Conservation (phyloP, 2,797 vertebrate genomes). For the Silurus lanzhouensis region DNA sequence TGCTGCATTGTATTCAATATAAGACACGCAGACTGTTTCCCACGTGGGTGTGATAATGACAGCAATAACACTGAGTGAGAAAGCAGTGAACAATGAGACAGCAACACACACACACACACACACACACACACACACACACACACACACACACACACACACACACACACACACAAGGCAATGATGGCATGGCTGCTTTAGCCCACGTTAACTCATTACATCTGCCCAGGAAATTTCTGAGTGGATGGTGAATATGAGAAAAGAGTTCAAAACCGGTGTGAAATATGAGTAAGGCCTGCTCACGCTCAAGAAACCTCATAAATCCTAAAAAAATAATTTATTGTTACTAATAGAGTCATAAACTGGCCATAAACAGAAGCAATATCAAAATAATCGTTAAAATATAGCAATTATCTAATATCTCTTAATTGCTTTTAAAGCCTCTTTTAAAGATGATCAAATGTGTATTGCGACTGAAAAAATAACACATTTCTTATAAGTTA, state of each 20-base stretch:
- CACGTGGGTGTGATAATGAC: slow-evolving; percentile 44
- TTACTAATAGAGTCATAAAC: not conserved
- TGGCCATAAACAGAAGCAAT: too few species aligned
- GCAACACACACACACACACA: not conserved
- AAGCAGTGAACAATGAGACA: slow-evolving; percentile 33
- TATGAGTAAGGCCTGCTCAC: slow-evolving; percentile 20
- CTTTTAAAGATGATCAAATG: not conserved
- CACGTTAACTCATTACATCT: slow-evolving; percentile 25
- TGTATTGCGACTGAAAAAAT: not conserved
- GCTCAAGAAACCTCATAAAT: not conserved
- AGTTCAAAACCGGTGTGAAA: slow-evolving; percentile 6
- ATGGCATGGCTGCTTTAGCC: slow-evolving; percentile 10
- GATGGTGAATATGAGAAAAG: not conserved
- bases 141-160: not conserved
- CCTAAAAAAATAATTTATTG: not conserved
- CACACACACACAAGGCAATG: not conserved
- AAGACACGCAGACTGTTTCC: slow-evolving; percentile 16
- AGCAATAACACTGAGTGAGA: slow-evolving; percentile 32
- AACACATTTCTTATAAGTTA: too few species aligned
- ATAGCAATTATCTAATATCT: too few species aligned
- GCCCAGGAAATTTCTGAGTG: slow-evolving; percentile 1
- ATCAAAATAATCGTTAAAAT: not conserved
- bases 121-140: not conserved
- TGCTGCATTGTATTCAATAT: slow-evolving; percentile 19
- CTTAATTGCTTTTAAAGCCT: too few species aligned